Conservation (phyloP, 2,113 vertebrate species). For the Ciconia stormi region DNA sequence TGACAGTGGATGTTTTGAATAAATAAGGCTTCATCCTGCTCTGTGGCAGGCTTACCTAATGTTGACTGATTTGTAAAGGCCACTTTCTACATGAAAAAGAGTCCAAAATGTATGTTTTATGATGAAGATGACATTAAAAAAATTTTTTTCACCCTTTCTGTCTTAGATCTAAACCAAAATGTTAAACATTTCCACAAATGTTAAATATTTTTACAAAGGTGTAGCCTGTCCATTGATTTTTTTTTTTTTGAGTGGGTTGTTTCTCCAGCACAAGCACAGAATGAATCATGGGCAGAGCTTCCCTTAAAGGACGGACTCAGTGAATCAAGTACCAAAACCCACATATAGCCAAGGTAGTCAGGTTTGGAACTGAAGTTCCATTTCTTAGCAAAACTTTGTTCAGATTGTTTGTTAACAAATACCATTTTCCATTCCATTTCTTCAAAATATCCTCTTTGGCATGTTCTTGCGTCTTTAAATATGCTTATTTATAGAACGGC, state of each 20-base stretch:
- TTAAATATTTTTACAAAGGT: background rate
- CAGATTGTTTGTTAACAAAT: background rate
- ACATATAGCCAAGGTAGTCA: background rate
- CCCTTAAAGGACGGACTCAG: background rate
- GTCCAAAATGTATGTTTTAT: background rate
- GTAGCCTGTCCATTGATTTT: background rate
- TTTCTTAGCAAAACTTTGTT: background rate
- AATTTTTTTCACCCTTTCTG: background rate
- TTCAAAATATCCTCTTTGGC: background rate
- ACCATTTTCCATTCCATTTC: background rate
- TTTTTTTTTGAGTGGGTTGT: background rate
- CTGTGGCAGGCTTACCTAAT: background rate
- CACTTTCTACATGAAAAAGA: background rate
- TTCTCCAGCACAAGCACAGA: background rate
- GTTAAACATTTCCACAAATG: background rate
- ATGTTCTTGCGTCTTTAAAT: background rate
- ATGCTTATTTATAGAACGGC: background rate
- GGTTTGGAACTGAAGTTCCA: background rate
- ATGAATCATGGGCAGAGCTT: background rate
- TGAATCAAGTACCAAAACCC: background rate
- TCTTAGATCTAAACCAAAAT: background rate
- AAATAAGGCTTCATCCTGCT: background rate
- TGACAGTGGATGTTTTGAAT: background rate
- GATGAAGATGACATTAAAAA: background rate
- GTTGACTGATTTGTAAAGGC: background rate